Evolutionary conservation across 1,140 invertebrate species (phyloP).

Genomic region (Vollenhovia emeryi): DNA sequence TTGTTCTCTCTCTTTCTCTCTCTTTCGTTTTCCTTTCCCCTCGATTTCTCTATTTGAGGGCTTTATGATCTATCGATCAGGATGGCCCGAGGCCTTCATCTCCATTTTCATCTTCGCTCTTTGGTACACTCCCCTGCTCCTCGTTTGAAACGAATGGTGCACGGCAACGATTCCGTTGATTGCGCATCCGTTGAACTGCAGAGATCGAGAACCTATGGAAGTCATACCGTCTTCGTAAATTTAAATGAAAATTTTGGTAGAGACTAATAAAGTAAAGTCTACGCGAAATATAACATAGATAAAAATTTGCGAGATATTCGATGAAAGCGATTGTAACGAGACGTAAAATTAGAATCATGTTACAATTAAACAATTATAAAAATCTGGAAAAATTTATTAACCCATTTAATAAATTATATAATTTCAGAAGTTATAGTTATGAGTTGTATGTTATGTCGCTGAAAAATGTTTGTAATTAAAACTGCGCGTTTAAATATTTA

Average conservation of each 20-base stretch:
- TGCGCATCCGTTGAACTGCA: background rate
- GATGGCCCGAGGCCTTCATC: background rate
- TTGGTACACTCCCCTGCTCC: background rate
- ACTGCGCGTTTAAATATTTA: no score
- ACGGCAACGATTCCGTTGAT: constrained; percentile 9
- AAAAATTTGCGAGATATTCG: background rate
- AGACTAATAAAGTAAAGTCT: background rate
- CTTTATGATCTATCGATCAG: constrained; percentile 26
- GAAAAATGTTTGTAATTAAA: background rate
- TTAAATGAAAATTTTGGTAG: background rate
- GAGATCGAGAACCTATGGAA: background rate
- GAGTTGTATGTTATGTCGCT: background rate
- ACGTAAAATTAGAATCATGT: background rate
- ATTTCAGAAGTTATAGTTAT: no score
- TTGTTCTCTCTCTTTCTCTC: background rate
- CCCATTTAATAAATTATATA: background rate
- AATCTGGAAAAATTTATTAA: background rate
- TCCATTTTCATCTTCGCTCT: constrained; percentile 19
- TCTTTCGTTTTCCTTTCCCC: background rate
- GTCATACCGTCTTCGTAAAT: background rate
- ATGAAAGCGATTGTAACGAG: background rate
- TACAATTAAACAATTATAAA: background rate
- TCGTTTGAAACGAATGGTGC: background rate
- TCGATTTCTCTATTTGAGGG: background rate
- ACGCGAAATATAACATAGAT: background rate